Evolutionary conservation across 2,113 vertebrate species (phyloP).

Genomic region (Psilopogon haemacephalus): DNA sequence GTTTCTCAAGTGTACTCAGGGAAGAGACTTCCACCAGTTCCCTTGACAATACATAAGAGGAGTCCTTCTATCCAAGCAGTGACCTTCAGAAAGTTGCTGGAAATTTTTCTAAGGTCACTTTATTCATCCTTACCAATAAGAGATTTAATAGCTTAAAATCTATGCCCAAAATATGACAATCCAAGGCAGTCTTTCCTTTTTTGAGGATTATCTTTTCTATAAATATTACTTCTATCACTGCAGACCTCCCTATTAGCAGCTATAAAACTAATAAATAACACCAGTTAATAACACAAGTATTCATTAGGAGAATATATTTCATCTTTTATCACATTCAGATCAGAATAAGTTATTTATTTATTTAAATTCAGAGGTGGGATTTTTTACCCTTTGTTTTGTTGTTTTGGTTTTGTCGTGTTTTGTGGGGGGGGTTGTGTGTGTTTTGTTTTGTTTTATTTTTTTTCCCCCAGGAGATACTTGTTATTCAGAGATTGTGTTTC

Average conservation of each 20-base stretch:
- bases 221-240: background rate
- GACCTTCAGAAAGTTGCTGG: background rate
- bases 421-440: no score
- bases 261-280: no score
- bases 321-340: slow-evolving; percentile 12
- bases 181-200: background rate
- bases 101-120: slow-evolving; percentile 29
- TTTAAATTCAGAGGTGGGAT: background rate
- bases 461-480: background rate
- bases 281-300: slow-evolving; percentile 20
- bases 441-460: no score
- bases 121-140: background rate
- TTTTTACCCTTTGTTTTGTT: no score
- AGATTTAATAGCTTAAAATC: background rate
- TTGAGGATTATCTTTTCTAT: background rate
- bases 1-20: background rate
- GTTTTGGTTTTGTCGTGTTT: no score
- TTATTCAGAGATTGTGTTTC: slow-evolving; percentile 42
- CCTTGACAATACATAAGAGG: background rate
- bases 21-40: background rate
- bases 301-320: slow-evolving; percentile 35
- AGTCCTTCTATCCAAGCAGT: background rate
- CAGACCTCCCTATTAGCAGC: background rate
- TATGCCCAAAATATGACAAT: background rate
- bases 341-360: background rate